These are phyloP conservation scores for Crocidura indochinensis DNA, from an alignment of 2,797 vertebrate species.

Conservation along the genomic window DNA sequence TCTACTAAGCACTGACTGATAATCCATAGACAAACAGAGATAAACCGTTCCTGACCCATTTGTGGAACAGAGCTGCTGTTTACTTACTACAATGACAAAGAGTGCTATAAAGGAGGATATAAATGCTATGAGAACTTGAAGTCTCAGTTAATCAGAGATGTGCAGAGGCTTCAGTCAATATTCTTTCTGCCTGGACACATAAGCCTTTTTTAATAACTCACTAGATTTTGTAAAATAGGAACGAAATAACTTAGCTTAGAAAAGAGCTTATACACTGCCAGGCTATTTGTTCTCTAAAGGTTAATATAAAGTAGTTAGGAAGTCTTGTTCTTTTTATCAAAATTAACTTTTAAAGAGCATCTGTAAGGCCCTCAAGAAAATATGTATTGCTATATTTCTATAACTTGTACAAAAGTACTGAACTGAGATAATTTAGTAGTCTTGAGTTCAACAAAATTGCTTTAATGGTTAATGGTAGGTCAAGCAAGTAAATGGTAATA, in stretches of 20 bases:
- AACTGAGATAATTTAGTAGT: neutral
- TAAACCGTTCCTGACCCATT: neutral
- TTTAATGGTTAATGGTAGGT: neutral
- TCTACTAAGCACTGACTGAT: too few species aligned
- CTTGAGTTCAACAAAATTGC: neutral
- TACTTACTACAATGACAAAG: neutral
- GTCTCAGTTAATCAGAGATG: neutral
- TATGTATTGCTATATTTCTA: neutral
- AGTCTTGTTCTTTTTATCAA: neutral
- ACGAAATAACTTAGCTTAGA: neutral
- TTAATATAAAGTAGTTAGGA: conserved; percentile 33
- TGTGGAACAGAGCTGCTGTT: neutral
- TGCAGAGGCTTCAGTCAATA: neutral
- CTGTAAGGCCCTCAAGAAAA: conserved; percentile 9
- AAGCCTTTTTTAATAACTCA: conserved; percentile 12
- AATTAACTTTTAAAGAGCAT: neutral
- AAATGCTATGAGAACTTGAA: neutral
- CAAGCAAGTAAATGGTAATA: neutral
- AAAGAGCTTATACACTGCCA: neutral
- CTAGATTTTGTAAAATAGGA: neutral
- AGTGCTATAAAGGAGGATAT: neutral
- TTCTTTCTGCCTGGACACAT: neutral
- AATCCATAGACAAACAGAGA: conserved; percentile 14
- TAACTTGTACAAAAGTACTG: neutral
- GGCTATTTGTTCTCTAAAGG: neutral